These are phyloP conservation scores for Nixonia krombeini DNA, from an alignment of 1,140 invertebrate genomes.

Conservation along the genomic window DNA sequence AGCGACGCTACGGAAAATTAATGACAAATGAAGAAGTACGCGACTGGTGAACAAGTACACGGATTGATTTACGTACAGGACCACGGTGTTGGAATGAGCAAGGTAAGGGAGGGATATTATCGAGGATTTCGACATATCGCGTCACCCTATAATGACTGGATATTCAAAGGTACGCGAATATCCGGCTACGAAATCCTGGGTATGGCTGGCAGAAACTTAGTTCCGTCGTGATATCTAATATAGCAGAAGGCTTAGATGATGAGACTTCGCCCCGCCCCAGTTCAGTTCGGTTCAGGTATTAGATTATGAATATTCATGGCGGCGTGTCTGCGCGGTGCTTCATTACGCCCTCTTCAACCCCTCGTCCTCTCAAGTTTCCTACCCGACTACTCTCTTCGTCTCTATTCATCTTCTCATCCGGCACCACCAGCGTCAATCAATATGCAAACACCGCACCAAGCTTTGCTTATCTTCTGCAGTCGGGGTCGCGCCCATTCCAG, in stretches of 20 bases:
- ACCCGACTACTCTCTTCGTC: constrained; percentile 33
- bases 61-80: background rate
- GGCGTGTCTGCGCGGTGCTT: constrained; percentile 70
- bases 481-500: constrained; percentile 29
- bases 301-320: constrained; percentile 73
- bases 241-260: constrained; percentile 68
- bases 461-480: constrained; percentile 68
- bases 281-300: constrained; percentile 70
- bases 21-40: background rate
- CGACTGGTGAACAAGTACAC: background rate
- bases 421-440: constrained; percentile 64
- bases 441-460: constrained; percentile 67
- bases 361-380: constrained; percentile 43
- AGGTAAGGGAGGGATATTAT: background rate
- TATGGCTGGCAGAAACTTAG: constrained; percentile 35
- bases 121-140: background rate
- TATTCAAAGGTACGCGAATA: constrained; percentile 40
- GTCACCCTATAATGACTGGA: constrained; percentile 33
- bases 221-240: constrained; percentile 64
- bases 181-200: constrained; percentile 50
- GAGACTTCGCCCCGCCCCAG: constrained; percentile 67
- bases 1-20: too few species aligned
- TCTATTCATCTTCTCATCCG: constrained; percentile 53
- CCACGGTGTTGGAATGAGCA: background rate
- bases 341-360: constrained; percentile 66